Conservation (phyloP, 1,140 invertebrate genomes). For the Pseudomyrmex gracilis region DNA sequence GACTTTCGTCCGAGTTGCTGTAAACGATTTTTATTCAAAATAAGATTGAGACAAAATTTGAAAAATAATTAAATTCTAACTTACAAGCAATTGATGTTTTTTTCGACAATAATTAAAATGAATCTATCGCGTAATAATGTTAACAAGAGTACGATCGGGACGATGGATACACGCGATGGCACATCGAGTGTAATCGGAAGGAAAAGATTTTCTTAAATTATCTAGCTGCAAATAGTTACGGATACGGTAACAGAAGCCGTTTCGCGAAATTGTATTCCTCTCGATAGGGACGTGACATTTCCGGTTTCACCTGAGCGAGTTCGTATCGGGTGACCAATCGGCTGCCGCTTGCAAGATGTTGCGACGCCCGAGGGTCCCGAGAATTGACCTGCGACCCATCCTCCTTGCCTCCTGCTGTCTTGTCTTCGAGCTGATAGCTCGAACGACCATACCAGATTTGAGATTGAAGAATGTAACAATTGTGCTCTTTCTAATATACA, state of each 20-base stretch:
- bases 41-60: not conserved
- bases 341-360: slow-evolving; percentile 79
- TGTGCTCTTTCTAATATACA: not conserved
- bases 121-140: not conserved
- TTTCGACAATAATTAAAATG: not conserved
- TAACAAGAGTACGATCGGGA: too few species aligned
- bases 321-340: slow-evolving; percentile 78
- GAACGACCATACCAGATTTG: slow-evolving; percentile 26
- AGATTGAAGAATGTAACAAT: slow-evolving; percentile 12
- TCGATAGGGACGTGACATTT: slow-evolving; percentile 73
- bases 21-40: not conserved
- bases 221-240: too few species aligned
- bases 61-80: not conserved
- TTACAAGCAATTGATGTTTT: not conserved
- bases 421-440: slow-evolving; percentile 40
- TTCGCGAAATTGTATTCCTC: slow-evolving; percentile 62
- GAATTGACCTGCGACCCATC: slow-evolving; percentile 31
- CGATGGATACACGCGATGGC: too few species aligned
- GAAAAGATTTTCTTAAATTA: too few species aligned
- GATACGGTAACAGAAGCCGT: too few species aligned
- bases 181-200: too few species aligned
- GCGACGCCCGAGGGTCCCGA: slow-evolving; percentile 44
- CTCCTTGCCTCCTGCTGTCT: slow-evolving; percentile 1
- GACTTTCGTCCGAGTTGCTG: slow-evolving; percentile 36
- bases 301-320: slow-evolving; percentile 75